Conservation (phyloP, 1,140 invertebrate genomes). For the Lordiphosa mommai region DNA sequence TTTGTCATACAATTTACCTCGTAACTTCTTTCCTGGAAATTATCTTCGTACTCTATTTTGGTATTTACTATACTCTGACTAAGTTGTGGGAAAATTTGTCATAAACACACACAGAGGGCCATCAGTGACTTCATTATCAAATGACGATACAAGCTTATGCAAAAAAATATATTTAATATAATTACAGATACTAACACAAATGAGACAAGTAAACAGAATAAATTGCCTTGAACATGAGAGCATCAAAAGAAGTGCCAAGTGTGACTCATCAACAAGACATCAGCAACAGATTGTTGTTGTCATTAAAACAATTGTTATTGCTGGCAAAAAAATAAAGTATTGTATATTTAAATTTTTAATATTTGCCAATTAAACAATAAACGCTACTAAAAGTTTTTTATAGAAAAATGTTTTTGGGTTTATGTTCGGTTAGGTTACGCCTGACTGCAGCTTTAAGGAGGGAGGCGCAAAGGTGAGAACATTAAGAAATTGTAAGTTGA, state of each 20-base stretch:
- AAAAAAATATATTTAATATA: constrained; percentile 19
- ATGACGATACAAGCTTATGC: constrained; percentile 27
- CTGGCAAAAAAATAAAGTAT: too few relatives aligned
- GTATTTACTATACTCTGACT: too few relatives aligned
- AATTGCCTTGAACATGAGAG: constrained; percentile 29
- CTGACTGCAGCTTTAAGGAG: not conserved
- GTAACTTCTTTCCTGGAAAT: not conserved
- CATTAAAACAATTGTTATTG: too few relatives aligned
- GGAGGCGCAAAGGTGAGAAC: constrained; percentile 40
- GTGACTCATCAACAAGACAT: constrained; percentile 34
- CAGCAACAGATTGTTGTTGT: not conserved
- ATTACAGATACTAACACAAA: constrained; percentile 3
- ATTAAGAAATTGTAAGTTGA: constrained; percentile 40
- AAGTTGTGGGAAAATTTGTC: too few relatives aligned
- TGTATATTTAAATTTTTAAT: too few relatives aligned
- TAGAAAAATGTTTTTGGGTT: too few relatives aligned
- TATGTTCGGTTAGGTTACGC: too few relatives aligned
- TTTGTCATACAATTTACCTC: not conserved
- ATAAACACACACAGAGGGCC: too few relatives aligned
- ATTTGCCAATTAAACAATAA: too few relatives aligned
- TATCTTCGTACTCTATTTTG: too few relatives aligned
- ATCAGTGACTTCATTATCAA: constrained; percentile 24
- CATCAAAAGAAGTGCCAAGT: constrained; percentile 5
- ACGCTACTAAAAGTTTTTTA: too few relatives aligned
- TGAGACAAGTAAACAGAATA: not conserved